Percentiles rank a stretch among this genome's conserved stretches.
These are phyloP conservation scores for Avahi laniger DNA, from an alignment of 2,797 vertebrate genomes.

Conservation along the genomic window DNA sequence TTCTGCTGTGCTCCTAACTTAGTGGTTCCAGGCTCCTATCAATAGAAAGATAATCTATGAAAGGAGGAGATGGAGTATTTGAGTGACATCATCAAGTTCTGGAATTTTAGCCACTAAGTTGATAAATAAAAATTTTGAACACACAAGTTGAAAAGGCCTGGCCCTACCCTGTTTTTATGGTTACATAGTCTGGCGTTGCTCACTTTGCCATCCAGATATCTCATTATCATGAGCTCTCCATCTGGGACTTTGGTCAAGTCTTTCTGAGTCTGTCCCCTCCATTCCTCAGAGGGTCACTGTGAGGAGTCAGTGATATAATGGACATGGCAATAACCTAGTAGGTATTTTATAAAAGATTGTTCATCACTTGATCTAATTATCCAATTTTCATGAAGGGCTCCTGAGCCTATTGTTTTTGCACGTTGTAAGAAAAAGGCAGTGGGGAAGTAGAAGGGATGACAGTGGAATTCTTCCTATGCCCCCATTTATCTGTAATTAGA, in stretches of 20 bases:
- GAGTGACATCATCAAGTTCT: neutral
- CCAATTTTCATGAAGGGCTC: neutral
- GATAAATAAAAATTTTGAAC: neutral
- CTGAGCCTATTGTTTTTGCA: neutral
- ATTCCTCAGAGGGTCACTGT: neutral
- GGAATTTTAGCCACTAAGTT: slow-evolving; percentile 19
- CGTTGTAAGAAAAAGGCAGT: slow-evolving; percentile 8
- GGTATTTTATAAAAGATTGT: neutral
- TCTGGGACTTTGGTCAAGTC: neutral
- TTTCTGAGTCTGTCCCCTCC: neutral
- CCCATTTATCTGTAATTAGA: slow-evolving; percentile 1
- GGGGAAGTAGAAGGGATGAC: neutral
- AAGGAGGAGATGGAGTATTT: slow-evolving; percentile 39
- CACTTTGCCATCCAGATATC: neutral
- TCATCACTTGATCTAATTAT: neutral
- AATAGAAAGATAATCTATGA: slow-evolving; percentile 21
- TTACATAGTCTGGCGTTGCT: neutral
- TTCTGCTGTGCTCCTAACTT: neutral
- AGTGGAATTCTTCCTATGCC: neutral
- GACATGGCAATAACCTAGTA: neutral
- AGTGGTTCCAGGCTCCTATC: neutral
- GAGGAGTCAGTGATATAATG: neutral
- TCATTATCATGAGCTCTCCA: neutral
- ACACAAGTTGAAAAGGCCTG: neutral
- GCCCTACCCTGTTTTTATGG: neutral